Conservation (phyloP, 2,888 invertebrate species). For the Brachycybe producta region DNA sequence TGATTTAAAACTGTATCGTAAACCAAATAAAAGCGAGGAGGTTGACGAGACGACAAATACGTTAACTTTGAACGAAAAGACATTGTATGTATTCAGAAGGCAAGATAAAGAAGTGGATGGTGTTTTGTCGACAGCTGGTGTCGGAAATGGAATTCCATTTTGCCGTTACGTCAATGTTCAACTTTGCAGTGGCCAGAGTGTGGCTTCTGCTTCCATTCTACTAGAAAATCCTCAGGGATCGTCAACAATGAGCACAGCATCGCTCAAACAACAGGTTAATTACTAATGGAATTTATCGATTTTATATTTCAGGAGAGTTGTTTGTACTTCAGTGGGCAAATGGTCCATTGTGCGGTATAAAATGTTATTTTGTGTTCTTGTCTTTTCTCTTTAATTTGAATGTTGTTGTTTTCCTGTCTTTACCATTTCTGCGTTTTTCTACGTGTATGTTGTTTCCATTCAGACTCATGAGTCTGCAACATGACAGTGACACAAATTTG, state of each 20-base stretch:
- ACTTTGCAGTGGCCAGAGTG: background rate
- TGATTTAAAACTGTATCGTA: background rate
- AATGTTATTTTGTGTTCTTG: too few species aligned
- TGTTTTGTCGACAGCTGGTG: background rate
- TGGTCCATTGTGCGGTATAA: too few species aligned
- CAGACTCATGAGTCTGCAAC: too few species aligned
- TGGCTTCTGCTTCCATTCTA: background rate
- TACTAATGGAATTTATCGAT: too few species aligned
- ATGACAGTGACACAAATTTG: too few species aligned
- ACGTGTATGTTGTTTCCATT: too few species aligned
- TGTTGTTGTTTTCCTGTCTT: too few species aligned
- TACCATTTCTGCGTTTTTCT: too few species aligned
- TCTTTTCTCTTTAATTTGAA: too few species aligned
- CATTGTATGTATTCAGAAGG: constrained; percentile 1
- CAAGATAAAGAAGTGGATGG: background rate
- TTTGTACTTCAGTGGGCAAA: too few species aligned
- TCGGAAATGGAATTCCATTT: background rate
- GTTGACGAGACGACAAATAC: background rate
- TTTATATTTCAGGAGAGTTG: too few species aligned
- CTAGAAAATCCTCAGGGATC: constrained; percentile 8
- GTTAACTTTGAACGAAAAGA: background rate
- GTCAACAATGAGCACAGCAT: background rate
- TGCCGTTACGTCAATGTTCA: constrained; percentile 3
- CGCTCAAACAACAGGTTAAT: constrained; percentile 11
- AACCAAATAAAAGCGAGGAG: background rate